Evolutionary conservation across 2,113 vertebrate species (phyloP).

Genomic region (Coracopsis vasa): DNA sequence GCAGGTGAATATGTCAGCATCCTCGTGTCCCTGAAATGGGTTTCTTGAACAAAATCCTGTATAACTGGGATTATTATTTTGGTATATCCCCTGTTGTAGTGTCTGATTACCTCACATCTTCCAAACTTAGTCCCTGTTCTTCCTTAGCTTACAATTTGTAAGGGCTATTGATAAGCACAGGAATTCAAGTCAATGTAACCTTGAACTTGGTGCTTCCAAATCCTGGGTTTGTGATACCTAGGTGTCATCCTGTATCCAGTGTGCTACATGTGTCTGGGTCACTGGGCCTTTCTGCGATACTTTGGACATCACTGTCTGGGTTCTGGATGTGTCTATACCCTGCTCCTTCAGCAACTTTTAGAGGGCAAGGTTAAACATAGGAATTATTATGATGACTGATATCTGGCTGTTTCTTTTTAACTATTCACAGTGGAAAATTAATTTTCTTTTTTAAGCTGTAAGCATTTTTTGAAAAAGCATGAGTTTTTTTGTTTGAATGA

Average conservation of each 20-base stretch:
- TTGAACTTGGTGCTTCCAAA: neutral
- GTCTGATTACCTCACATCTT: neutral
- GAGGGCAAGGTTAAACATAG: neutral
- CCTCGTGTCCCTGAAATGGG: neutral
- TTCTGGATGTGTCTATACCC: neutral
- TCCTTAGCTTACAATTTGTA: neutral
- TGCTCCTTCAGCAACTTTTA: neutral
- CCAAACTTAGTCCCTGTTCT: neutral
- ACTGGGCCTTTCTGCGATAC: neutral
- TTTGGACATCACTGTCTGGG: neutral
- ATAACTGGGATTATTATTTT: neutral
- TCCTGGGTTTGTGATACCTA: neutral
- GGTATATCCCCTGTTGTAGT: neutral
- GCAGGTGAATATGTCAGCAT: neutral
- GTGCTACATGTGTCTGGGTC: fast-evolving
- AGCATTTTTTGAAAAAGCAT: neutral
- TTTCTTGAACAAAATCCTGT: neutral
- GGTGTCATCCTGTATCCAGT: fast-evolving
- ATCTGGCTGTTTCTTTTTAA: neutral
- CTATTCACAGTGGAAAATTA: neutral
- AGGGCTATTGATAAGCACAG: neutral
- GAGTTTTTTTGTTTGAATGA: neutral
- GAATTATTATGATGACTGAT: neutral
- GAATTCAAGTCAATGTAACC: neutral
- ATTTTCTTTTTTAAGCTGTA: neutral